These are phyloP conservation scores for Slavum lentiscoides DNA, from an alignment of 2,888 invertebrate species.

Conservation along the genomic window DNA sequence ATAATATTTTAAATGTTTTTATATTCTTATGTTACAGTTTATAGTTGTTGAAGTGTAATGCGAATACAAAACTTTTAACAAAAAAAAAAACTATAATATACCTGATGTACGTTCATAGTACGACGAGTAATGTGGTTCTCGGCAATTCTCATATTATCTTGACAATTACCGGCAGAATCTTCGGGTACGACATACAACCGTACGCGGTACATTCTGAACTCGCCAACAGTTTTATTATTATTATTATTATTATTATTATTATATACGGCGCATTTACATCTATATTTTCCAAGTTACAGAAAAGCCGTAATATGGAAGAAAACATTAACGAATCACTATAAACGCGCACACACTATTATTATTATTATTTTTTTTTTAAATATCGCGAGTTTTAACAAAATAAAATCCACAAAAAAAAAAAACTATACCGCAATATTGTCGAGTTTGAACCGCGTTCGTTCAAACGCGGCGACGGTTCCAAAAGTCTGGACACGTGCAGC, in stretches of 20 bases:
- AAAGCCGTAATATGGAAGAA: background rate
- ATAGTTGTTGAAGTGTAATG: too few relatives aligned
- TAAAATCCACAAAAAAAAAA: too few relatives aligned
- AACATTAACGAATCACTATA: background rate
- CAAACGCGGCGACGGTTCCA: background rate
- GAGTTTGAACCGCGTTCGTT: too few relatives aligned
- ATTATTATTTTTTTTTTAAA: background rate
- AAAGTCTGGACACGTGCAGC: slow-evolving; percentile 2
- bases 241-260: background rate
- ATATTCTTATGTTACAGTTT: too few relatives aligned
- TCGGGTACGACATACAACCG: slow-evolving; percentile 57
- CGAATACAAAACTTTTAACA: too few relatives aligned
- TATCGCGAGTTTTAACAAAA: background rate
- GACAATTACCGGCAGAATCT: slow-evolving; percentile 40
- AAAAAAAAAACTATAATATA: slow-evolving; percentile 21
- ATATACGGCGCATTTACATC: background rate
- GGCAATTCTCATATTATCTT: slow-evolving; percentile 11
- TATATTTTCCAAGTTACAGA: background rate
- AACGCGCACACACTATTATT: too few relatives aligned
- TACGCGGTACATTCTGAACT: slow-evolving; percentile 56
- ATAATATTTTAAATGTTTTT: too few relatives aligned
- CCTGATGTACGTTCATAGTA: background rate
- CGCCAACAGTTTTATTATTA: background rate
- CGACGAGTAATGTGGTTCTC: background rate
- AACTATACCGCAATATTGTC: background rate